These are phyloP conservation scores for Ectemnius continuus DNA, from an alignment of 2,888 invertebrate species.

Conservation along the genomic window DNA sequence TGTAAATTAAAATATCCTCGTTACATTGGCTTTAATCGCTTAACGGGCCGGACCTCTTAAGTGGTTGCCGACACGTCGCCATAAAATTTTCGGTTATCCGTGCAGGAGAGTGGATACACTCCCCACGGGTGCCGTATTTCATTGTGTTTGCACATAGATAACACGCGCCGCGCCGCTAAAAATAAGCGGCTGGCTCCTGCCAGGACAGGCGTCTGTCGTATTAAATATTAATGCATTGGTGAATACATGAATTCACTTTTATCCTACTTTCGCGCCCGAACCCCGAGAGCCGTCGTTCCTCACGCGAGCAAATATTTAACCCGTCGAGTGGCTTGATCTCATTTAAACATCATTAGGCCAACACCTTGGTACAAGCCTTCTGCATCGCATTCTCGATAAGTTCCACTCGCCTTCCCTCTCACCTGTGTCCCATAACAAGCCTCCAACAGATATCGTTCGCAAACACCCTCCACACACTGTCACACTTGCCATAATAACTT, in stretches of 20 bases:
- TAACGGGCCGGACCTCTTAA: constrained; percentile 34
- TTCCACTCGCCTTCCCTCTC: no score
- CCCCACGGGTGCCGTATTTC: constrained; percentile 42
- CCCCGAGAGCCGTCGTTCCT: constrained; percentile 22
- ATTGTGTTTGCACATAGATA: constrained; percentile 57
- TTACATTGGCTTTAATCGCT: constrained; percentile 38
- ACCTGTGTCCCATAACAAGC: no score
- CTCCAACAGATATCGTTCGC: no score
- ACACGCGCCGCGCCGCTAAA: constrained; percentile 37
- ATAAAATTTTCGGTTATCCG: constrained; percentile 50
- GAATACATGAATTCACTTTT: constrained; percentile 50
- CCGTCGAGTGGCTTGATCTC: no score
- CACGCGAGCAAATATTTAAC: background rate
- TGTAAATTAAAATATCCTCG: constrained; percentile 54
- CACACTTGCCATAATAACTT: no score
- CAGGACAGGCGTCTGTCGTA: constrained; percentile 20
- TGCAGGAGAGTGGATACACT: constrained; percentile 18
- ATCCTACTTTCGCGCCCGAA: constrained; percentile 26
- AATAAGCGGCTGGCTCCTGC: constrained; percentile 27
- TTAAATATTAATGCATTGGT: constrained; percentile 61
- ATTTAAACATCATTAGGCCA: no score
- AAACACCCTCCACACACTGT: no score
- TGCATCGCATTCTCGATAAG: no score
- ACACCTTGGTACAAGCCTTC: no score
- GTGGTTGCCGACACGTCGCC: constrained; percentile 44